phyloP scores from a whole-genome alignment of 2,113 vertebrate species.

The Lepisosteus osseus region DNA sequence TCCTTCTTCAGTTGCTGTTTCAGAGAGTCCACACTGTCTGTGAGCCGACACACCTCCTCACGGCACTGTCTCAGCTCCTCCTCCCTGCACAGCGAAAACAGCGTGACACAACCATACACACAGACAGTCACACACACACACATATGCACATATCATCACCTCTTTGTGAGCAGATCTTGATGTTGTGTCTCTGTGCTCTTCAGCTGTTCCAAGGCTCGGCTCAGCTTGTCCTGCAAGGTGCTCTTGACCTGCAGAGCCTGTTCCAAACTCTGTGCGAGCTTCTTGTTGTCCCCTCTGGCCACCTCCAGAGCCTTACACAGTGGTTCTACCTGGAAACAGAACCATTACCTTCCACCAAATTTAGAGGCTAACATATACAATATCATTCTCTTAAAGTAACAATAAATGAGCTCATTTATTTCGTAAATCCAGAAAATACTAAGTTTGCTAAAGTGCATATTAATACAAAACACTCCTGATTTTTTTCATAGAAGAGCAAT shows the following conservation, averaged over 20 bases:
- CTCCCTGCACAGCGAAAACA: slow-evolving; percentile 41
- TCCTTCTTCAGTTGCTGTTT: slow-evolving; percentile 57
- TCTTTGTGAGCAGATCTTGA: slow-evolving; percentile 43
- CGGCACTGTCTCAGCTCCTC: slow-evolving; percentile 48
- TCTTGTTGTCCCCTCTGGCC: slow-evolving; percentile 54
- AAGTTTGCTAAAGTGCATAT: no score
- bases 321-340: slow-evolving; percentile 44
- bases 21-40: slow-evolving; percentile 47
- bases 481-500: no score
- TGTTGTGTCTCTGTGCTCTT: slow-evolving; percentile 49
- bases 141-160: slow-evolving; percentile 35
- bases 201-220: slow-evolving; percentile 39
- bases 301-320: slow-evolving; percentile 52
- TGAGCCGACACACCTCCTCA: slow-evolving; percentile 43
- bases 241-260: slow-evolving; percentile 50
- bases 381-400: no score
- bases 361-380: no score
- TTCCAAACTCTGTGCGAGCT: slow-evolving; percentile 52
- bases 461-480: no score
- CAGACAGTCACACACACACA: neutral
- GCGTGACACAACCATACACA: neutral
- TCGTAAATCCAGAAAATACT: no score
- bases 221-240: slow-evolving; percentile 48
- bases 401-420: no score
- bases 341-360: no score